Evolutionary conservation across 2,797 vertebrate genomes (phyloP), one percentile per base, ranked within the genome.

Genomic region (Pantherophis alleghaniensis): DNA sequence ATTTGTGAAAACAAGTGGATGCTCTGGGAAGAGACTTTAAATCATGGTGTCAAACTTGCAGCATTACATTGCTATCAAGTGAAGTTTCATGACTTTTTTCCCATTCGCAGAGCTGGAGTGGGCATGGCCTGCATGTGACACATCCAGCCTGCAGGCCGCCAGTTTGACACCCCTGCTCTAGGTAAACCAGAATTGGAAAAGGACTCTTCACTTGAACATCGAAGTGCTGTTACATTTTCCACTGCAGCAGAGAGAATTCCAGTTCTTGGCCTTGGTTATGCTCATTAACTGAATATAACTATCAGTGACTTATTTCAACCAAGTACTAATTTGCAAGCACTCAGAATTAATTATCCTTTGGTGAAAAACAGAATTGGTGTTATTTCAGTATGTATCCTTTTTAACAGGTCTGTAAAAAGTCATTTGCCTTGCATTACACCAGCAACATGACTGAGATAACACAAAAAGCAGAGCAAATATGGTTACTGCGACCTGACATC

Each of bases 111-210:
- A 63, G 20, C 24, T 63, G 1, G 61, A 11, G 26, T 28, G 10
- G 60, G 22, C 3, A 7, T 61, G 60, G 60, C 10, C 9, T 63
- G 60, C 10, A 1, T 4, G 60, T 28, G 61, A 63, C 4, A 7
- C 61, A 63, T 63, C 26, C 26, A 0, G 61, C 3, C 61, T 28
- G 61, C 26, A 0, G 61, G 61, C 61, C 3, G 10, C 10, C 24
- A 12, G 26, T 63, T 63, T 63, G 10, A 28, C 11, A 63, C 26
- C 61, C 10, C 26, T 28, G 26, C 24, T 32, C 66, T 22, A 63
- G 61, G 92, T 0, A 0, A 11, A 95, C 95, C 95, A 91, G 95
- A 92, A 92, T 88, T 12, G 93, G 94, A 6, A 90, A 66, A 93
- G 94, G 90, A 93, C 5, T 83, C 56, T 37, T 57, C 28, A 37